A percentile compares a stretch with the other conserved stretches of the same genome.
Evolutionary conservation across 2,113 vertebrate genomes (phyloP).

Genomic region (Silurus meridionalis): DNA sequence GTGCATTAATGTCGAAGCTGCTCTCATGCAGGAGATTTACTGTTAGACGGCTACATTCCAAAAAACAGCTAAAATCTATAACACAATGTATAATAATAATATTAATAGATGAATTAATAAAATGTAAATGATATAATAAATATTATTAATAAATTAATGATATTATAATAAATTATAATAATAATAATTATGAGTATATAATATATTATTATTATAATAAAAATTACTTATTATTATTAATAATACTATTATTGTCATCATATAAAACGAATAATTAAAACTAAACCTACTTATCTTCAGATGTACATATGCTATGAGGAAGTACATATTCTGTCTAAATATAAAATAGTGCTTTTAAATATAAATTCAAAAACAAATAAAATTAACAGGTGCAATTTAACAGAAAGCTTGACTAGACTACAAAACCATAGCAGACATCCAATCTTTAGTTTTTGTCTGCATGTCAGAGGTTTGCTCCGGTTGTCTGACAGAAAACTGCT

Average conservation of each 20-base stretch:
- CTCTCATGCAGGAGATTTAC: constrained; percentile 12
- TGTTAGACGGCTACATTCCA: background rate
- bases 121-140: no score
- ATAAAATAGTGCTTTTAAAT: background rate
- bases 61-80: background rate
- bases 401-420: background rate
- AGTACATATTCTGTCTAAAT: background rate
- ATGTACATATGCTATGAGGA: background rate
- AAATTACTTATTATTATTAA: no score
- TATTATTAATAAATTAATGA: no score
- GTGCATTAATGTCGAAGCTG: constrained; percentile 45
- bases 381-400: background rate
- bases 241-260: no score
- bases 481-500: background rate
- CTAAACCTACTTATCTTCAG: background rate
- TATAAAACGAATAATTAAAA: background rate
- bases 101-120: background rate
- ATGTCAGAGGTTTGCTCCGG: background rate
- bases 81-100: background rate
- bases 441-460: background rate
- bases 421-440: background rate
- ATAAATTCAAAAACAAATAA: background rate
- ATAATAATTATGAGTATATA: no score
- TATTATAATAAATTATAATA: no score
- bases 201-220: no score